Evolutionary conservation across 1,140 invertebrate species (phyloP), one percentile per base, ranked within the genome.

Genomic region (Drosophila bocki): DNA sequence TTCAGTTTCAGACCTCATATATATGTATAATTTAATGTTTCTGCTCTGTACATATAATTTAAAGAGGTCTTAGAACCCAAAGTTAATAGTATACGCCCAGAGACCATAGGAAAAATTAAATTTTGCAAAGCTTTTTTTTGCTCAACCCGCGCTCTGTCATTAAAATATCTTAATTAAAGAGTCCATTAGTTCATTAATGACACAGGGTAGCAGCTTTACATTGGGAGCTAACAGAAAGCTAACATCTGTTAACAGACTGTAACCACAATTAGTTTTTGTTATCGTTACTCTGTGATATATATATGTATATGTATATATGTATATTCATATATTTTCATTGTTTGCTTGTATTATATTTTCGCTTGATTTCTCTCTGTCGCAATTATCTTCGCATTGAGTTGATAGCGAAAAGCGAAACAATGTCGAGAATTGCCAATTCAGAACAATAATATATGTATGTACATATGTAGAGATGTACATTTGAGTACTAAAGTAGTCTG

Each of bases 311-410:
- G 13, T 47, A n/a, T 19, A 22, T 33, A 32, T 12, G 13, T 47
- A 39, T 29, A 57, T 22, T 19, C 9, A 59, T 35, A 22, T 48
- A 32, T 39, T 11, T 59, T 29, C 48, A 57, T 70, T 65, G 47
- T 50, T 33, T 53, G 60, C 37, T 42, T 47, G 32, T 53, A 71
- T 56, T 69, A 50, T 50, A 37, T 70, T 70, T 69, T 57, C 32
- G 64, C 42, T 71, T 33, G 51, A 50, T 69, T 70, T 69, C 51
- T 29, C 35, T 42, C 39, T 70, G 69, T 13, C 64, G 64, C 44
- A 71, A 69, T 69, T 70, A 71, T 71, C 65, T 50, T 70, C 33
- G 64, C 64, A 29, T 33, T 39, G 62, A 67, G 19, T 70, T 70
- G 67, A 70, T 70, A 70, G 67, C 39, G 22, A 41, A 15, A 26